Conservation (phyloP, 1,140 invertebrate genomes). For the Nephotettix cincticeps region DNA sequence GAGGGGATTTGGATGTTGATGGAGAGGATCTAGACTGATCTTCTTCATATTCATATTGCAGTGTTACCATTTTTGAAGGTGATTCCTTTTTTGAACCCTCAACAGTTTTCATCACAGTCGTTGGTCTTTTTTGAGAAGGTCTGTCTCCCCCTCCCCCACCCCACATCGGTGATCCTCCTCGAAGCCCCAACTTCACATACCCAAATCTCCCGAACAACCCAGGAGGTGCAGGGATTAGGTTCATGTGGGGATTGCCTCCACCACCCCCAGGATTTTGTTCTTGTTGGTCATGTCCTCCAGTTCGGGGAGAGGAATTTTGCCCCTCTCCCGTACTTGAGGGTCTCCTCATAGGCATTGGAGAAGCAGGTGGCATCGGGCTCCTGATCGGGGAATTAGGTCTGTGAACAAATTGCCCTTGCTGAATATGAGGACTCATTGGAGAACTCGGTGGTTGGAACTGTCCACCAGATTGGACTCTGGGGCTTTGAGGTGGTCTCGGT, state of each 20-base stretch:
- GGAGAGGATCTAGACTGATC: constrained; percentile 45
- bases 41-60: constrained; percentile 63
- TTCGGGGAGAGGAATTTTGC: constrained; percentile 58
- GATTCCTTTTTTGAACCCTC: too few relatives aligned
- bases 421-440: constrained; percentile 59
- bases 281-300: constrained; percentile 46
- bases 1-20: constrained; percentile 19
- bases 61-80: constrained; percentile 54
- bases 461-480: constrained; percentile 37
- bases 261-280: constrained; percentile 45
- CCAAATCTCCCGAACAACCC: constrained; percentile 48
- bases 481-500: constrained; percentile 46
- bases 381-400: constrained; percentile 51
- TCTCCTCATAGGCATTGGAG: constrained; percentile 55
- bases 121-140: constrained; percentile 44
- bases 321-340: constrained; percentile 49
- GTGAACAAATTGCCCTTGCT: constrained; percentile 44
- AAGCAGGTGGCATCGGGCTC: constrained; percentile 55
- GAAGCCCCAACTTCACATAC: constrained; percentile 62
- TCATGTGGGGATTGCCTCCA: constrained; percentile 52
- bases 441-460: constrained; percentile 60
- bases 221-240: constrained; percentile 52
- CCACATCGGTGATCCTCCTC: constrained; percentile 74
- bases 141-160: constrained; percentile 27
- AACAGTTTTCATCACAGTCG: constrained; percentile 19